Evolutionary conservation across 30 jellyfish, hydroid and myxozoan species (phyloP).

Genomic region (Phacellophora camtschatica): DNA sequence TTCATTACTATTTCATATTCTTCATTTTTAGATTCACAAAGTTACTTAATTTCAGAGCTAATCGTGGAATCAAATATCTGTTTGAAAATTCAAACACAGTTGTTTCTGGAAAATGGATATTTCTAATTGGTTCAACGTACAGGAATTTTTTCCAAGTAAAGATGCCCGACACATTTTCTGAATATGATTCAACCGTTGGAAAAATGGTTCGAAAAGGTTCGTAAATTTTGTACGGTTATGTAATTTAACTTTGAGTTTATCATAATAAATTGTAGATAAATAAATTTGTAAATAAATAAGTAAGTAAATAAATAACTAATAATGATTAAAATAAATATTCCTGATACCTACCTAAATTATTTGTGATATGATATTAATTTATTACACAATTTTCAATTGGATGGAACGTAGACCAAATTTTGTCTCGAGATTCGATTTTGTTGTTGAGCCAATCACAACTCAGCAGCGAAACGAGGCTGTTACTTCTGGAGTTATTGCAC

Average conservation of each 20-base stretch:
- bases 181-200: neutral
- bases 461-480: too few species aligned
- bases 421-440: too few species aligned
- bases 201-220: slow-evolving; percentile 20
- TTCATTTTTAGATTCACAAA: slow-evolving; percentile 35
- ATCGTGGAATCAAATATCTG: slow-evolving; percentile 21
- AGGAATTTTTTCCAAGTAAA: slow-evolving; percentile 35
- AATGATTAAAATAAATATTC: too few species aligned
- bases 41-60: slow-evolving; percentile 23
- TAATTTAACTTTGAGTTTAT: neutral
- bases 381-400: too few species aligned
- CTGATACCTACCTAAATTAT: too few species aligned
- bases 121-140: slow-evolving; percentile 25
- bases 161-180: slow-evolving; percentile 29
- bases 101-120: slow-evolving; percentile 61
- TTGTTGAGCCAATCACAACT: too few species aligned
- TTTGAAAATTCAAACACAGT: slow-evolving; percentile 30
- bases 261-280: neutral
- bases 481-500: too few species aligned
- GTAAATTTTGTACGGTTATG: too few species aligned
- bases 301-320: too few species aligned
- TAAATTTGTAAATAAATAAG: neutral
- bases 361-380: too few species aligned
- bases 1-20: too few species aligned
- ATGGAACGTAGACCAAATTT: too few species aligned